A percentile compares a stretch with the other conserved stretches of the same genome.
phyloP scores from a whole-genome alignment of 2,113 vertebrate species.

The Oryzias curvinotus region DNA sequence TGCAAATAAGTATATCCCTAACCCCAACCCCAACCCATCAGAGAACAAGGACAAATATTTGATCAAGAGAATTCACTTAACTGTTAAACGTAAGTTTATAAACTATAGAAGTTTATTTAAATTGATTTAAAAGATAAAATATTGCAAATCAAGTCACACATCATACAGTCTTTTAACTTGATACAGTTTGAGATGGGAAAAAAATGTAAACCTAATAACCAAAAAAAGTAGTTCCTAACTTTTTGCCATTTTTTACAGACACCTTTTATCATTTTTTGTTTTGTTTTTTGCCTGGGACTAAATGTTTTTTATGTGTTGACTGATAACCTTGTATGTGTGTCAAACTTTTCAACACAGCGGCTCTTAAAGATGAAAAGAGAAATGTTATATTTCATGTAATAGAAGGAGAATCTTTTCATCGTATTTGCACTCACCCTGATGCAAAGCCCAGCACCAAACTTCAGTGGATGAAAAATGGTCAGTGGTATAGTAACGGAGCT shows the following conservation, averaged over 20 bases:
- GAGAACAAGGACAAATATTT: too few relatives aligned
- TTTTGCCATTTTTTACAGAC: too few relatives aligned
- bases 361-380: slow-evolving; percentile 11
- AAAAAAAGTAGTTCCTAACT: too few relatives aligned
- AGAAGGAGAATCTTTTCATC: slow-evolving; percentile 22
- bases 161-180: background rate
- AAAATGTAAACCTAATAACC: too few relatives aligned
- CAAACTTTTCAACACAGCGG: slow-evolving; percentile 46
- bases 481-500: fast-evolving
- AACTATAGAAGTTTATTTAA: background rate
- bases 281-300: too few relatives aligned
- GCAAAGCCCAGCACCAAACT: background rate
- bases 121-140: background rate
- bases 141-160: too few relatives aligned
- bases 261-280: too few relatives aligned
- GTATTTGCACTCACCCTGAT: slow-evolving; percentile 55
- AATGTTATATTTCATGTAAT: fast-evolving
- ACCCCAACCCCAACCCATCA: too few relatives aligned
- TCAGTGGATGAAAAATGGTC: slow-evolving; percentile 34
- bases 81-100: slow-evolving; percentile 58
- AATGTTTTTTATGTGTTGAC: background rate
- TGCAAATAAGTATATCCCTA: too few relatives aligned
- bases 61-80: background rate
- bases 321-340: background rate
- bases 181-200: too few relatives aligned